Base-by-base conservation (phyloP, 2,113 vertebrate species). In the Brienomyrus longianalis region DNA sequence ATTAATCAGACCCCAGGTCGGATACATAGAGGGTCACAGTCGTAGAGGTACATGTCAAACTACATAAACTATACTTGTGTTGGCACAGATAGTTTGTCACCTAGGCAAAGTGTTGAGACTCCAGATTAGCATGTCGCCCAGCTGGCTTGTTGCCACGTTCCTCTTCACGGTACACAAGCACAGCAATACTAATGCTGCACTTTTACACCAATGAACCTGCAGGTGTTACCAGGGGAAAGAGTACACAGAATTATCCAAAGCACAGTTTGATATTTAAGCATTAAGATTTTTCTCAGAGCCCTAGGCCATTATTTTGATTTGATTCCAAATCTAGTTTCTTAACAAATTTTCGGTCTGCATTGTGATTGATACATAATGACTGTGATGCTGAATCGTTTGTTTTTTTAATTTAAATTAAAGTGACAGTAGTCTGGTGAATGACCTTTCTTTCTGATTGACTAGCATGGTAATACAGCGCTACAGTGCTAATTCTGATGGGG, bases 371-470 rank as follows among this genome's bases (percentile, higher is more conserved):
- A 5, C 31, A 77, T 77, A 8, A 74, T 39, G 31, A 31, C 31
- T 35, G 31, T 74, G 35, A 74, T 74, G 13, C 13, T 17, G 70
- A 74, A 35, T 74, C 70, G 13, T 35, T 77, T 77, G 31, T 77
- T 77, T 77, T 77, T 39, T 27, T 77, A 77, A 66, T 66, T 27
- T 66, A 9, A 66, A 13, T 93, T 88, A 56, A 84, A 84, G 87
- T 92, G 91, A 91, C 90, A 88, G 89, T 91, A 91, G 92, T 91
- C 90, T 90, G 91, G 31, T 89, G 89, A 88, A 89, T 89, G 89
- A 92, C 92, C 92, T 93, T 92, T 92, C 91, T 91, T 89, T 86
- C 52, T 86, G 59, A 62, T 0, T 89, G 27, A 50, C 90, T 80
- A 47, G 62, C 48, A 50, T 91, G 89, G 88, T 84, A 90, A 91